Base-by-base conservation (phyloP, 1,140 invertebrate species). In the Vollenhovia emeryi region DNA sequence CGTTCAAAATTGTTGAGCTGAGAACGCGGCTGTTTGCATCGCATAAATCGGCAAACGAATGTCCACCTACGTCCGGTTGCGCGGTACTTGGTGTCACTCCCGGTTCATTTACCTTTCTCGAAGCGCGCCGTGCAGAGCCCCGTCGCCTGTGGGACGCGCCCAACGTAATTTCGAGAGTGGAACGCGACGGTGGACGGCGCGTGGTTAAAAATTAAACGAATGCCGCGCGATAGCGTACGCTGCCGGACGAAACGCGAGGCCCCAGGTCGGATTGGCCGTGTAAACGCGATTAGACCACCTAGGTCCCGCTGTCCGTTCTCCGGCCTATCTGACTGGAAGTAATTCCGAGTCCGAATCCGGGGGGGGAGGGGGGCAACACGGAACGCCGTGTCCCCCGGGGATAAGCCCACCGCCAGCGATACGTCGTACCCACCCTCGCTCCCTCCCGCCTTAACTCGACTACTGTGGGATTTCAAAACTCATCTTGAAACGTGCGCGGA, bases 191-290 rank as follows among this genome's bases (percentile, higher is more conserved):
- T 21, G 52, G n/a, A 50, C 36, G 57, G 30, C 36, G 52, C 86
- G 60, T 87, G 64, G 87, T 88, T 87, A 88, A 88, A 88, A 82
- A 88, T 88, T 88, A 88, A 88, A 71, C 80, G 85, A 52, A 84
- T 40, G 43, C 55, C 86, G 86, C 86, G 50, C 27, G 71, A 86
- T 88, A 84, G 84, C 83, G 59, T 78, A 87, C 87, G 30, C 36
- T 83, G 45, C 50, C 21, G 21, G 24, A 15, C 21, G 43, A 64
- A 30, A 48, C 13, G 7, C 74, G 3, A 30, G 33, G n/a, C 24
- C n/a, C 6, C 3, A 24, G 57, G 36, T 40, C 9, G 74, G 80
- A 88, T 88, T 78, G 80, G 50, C 27, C 57, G 73, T 52, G 57
- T 62, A 78, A 88, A 88, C 80, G 73, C 80, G 87, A 88, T 88